Percentiles rank a stretch among this genome's conserved stretches.
phyloP scores from a whole-genome alignment of 2,797 vertebrate species.

The Meda fulgida region DNA sequence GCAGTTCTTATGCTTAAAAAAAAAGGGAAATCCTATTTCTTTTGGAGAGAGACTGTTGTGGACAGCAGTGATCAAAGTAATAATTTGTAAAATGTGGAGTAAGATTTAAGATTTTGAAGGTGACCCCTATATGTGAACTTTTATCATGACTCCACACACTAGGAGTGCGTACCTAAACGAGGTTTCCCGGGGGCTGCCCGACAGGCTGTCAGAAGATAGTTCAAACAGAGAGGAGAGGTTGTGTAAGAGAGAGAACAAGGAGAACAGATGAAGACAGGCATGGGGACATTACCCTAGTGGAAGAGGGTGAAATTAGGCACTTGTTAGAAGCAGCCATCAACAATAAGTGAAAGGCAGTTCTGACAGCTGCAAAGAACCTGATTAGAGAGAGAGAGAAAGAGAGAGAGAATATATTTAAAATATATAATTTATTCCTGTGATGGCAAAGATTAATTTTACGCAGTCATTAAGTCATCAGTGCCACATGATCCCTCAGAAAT shows the following conservation, averaged over 20 bases:
- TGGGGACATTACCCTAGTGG: conserved; percentile 4
- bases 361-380: no score
- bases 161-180: background rate
- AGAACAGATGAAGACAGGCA: conserved; percentile 18
- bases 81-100: conserved; percentile 10
- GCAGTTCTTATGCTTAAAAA: background rate
- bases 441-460: no score
- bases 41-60: background rate
- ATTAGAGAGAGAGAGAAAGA: no score
- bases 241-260: background rate
- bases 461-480: no score
- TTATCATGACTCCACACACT: conserved; percentile 40
- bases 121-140: conserved; percentile 29
- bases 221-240: conserved; percentile 29
- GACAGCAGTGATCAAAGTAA: conserved; percentile 31
- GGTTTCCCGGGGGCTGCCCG: background rate
- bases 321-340: background rate
- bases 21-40: no score
- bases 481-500: no score
- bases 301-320: background rate
- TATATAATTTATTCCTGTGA: no score
- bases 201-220: conserved; percentile 45
- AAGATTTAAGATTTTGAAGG: conserved; percentile 35
- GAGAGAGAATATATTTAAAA: background rate
- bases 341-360: no score